Conservation (phyloP, 2,113 vertebrate species). For the Scomber colias region DNA sequence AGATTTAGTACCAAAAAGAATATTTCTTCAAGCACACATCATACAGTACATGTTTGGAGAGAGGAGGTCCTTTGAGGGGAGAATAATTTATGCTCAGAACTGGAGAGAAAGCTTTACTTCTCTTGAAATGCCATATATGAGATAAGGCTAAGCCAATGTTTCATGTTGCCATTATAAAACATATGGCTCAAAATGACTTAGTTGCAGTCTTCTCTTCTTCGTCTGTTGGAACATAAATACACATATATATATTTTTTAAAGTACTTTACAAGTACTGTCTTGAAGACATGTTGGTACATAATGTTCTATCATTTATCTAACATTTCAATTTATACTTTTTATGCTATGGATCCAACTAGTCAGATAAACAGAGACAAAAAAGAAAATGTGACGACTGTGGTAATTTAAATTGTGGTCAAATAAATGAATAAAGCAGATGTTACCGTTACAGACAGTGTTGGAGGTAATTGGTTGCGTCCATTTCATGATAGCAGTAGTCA, state of each 20-base stretch:
- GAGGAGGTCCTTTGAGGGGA: conserved; percentile 36
- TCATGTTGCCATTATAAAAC: conserved; percentile 47
- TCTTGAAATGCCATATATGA: conserved; percentile 54
- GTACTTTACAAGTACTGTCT: neutral
- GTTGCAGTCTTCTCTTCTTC: conserved; percentile 11
- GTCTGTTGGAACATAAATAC: conserved; percentile 28
- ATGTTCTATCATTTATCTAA: conserved; percentile 22
- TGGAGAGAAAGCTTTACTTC: conserved; percentile 36
- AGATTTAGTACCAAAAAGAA: conserved; percentile 45
- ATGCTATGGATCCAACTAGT: neutral
- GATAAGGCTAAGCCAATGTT: conserved; percentile 54
- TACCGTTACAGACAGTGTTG: neutral
- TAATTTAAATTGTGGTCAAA: neutral
- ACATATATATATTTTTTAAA: conserved; percentile 9
- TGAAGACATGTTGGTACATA: neutral
- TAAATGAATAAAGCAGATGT: conserved; percentile 2
- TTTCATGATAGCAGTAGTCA: conserved; percentile 2
- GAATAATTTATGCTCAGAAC: conserved; percentile 62
- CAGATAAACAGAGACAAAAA: neutral
- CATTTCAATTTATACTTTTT: neutral
- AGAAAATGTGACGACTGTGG: neutral
- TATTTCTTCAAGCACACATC: conserved; percentile 38
- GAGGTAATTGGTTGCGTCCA: neutral
- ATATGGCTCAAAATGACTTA: conserved; percentile 39
- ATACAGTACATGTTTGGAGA: conserved; percentile 11